Base-by-base conservation (phyloP, 2,113 vertebrate genomes). In the Oryzias javanicus region DNA sequence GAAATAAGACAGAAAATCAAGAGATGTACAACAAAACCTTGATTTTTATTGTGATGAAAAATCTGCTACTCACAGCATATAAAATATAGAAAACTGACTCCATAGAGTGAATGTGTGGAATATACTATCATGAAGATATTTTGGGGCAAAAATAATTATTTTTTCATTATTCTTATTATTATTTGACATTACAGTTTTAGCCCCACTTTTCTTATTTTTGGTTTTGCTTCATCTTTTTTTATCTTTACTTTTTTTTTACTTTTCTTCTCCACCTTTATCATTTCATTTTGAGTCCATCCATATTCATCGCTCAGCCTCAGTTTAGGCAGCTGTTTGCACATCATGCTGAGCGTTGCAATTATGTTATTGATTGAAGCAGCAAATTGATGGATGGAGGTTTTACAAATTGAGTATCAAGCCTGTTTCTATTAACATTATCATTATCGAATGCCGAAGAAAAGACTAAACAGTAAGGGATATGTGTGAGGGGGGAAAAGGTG, bases 281-380 rank as follows among this genome's bases (percentile, higher is more conserved):
- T 42, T 44, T 53, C 24, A 15, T 42, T 16, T 14, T 17, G 15
- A 6, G 6, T 64, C 35, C 35, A 16, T 60, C 62, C 46, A n/a
- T 40, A 17, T 46, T 42, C 44, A 73, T 62, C 24, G 18, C 20
- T 8, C 6, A 50, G 40, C 49, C 6, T 18, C 50, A 29, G 25
- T 7, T 10, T 19, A 55, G 15, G 18, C 1, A 10, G 50, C 42
- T 25, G 48, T 57, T 22, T 61, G 24, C 42, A 4, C 29, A 4
- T 70, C 47, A 19, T 64, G 57, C 65, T 67, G 58, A 75, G 47
- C 47, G 5, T n/a, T 4, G 41, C 61, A 60, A 17, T 68, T 60
- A 49, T 80, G 76, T 68, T 71, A 86, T 79, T 29, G 74, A 86
- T 57, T 57, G 14, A 16, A 49, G 40, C 35, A 49, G 51, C 74